Base-by-base conservation (phyloP, 2,113 vertebrate genomes). In the Rhombomys opimus region DNA sequence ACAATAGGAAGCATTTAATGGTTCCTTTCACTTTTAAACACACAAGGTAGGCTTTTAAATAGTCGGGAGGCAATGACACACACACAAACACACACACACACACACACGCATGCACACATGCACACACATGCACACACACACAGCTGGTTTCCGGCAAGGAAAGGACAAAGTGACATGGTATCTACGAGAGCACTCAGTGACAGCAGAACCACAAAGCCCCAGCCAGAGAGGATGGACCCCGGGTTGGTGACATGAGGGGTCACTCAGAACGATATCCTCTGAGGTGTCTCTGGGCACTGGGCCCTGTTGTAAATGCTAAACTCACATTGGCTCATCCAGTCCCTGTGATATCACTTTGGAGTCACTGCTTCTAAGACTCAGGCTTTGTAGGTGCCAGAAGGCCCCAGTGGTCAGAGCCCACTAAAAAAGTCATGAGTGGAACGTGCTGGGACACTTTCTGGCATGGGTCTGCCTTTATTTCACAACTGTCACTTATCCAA, bases 1-100 rank as follows among this genome's bases (percentile, higher is more conserved):
- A 96, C n/a, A 96, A 96, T 75, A 84, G 97, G 87, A 87, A 97
- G 90, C 2, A 59, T 91, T 98, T 97, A 98, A 98, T 97, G 96
- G 67, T 98, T 98, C 97, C 97, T 96, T 97, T 81, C 38, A 93
- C 93, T 94, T 97, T 75, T 9, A 7, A 90, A 80, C 25, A 4
- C 12, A 68, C 84, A 27, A 13, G 32, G 59, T 0, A 8, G 70
- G 54, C 8, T 87, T 80, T 61, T 38, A 32, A 78, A 52, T 22
- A 12, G 54, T n/a, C 7, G 0, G 54, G 1, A 59, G 75, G 87
- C 1, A 1, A 23, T 22, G 41, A 59, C 35, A 72, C 32, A 18
- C 68, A 73, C n/a, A 22, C n/a, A 22, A 0, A 0, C 3, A 18
- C 73, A 38, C n/a, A 17, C n/a, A 22, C 0, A 0, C 3, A 23